Evolutionary conservation across 2,888 invertebrate genomes (phyloP), one percentile per base, ranked within the genome.

Genomic region (Ochropacha duplaris): DNA sequence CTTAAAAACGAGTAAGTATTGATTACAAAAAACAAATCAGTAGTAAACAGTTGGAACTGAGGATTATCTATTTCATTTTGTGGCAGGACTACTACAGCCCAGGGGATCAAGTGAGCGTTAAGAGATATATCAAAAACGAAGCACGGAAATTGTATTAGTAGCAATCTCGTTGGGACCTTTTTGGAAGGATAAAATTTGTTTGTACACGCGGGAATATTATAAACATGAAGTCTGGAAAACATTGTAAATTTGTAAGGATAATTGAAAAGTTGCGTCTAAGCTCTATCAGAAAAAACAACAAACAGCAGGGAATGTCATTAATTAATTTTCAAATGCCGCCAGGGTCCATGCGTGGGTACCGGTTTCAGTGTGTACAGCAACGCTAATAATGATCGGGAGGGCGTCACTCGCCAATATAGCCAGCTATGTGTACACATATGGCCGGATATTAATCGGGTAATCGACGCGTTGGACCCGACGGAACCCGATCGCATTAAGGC

Each of bases 391-490:
- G 75, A 77, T 71, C 67, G 71, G 64, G 64, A 58, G 63, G 67
- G 76, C 69, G 76, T 74, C 67, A 69, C 71, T 67, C 59, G 55
- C 61, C 66, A 66, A 76, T 69, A 72, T 69, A 68, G 66, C 63
- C 58, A 49, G 55, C 58, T 54, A 60, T 69, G 69, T 69, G 69
- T 74, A 78, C 74, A 84, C 77, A 82, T 79, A 78, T 73, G 75
- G 69, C 79, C 81, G 84, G 86, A 84, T 85, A 87, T 87, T 88
- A 86, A 88, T 87, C 87, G 87, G 85, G 79, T 83, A 83, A 86
- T 85, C 81, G 81, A 69, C 78, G 78, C 76, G 66, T 64, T 73
- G 69, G 72, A 66, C 72, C 71, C 71, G 62, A 61, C 75, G 79
- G 77, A 79, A 78, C 75, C 75, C 74, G 77, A 78, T 76, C 79